Evolutionary conservation across 2,888 invertebrate species (phyloP), one percentile per base, ranked within the genome.

Genomic region (Dusona sp.): DNA sequence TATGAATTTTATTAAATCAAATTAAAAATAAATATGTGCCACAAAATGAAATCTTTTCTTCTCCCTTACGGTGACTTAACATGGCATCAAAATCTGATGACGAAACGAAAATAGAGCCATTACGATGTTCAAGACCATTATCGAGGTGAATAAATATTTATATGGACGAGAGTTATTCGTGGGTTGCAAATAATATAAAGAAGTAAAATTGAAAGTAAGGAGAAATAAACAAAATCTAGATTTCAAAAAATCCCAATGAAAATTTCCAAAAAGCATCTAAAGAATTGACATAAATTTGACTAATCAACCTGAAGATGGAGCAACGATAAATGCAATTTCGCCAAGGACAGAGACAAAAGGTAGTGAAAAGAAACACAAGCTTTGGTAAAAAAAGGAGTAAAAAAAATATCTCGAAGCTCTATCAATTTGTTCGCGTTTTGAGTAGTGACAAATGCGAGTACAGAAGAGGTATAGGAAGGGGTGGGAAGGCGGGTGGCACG

Each of bases 371-470:
- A 11, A 57, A 25, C 4, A 13, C 25, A 25, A 25, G 25, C 3
- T 57, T 57, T 4, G 57, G 1, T 25, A 25, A 9, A 25, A 54
- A 54, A 22, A 54, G 11, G 3, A 22, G 13, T 54, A 1, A 57
- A 57, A 25, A 57, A 25, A 68, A 68, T 38, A 51, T 22, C 33
- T 11, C 11, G 42, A 25, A 42, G 61, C 22, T 51, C 25, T 64
- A 67, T 74, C 54, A 74, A 82, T 85, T 64, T 65, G 42, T 51
- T 57, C 19, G n/a, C 4, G 36, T 68, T 45, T 72, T 65, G 42
- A 33, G 42, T 45, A 11, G 51, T 51, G 83, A 80, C 48, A 80
- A 86, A 86, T 73, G 79, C 67, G 38, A 54, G 51, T 29, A 61
- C 61, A 61, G 16, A 61, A 29, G 61, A 61, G 29, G 48, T 48